Evolutionary conservation across 2,113 vertebrate genomes (phyloP).

Genomic region (Callionymus lyra): DNA sequence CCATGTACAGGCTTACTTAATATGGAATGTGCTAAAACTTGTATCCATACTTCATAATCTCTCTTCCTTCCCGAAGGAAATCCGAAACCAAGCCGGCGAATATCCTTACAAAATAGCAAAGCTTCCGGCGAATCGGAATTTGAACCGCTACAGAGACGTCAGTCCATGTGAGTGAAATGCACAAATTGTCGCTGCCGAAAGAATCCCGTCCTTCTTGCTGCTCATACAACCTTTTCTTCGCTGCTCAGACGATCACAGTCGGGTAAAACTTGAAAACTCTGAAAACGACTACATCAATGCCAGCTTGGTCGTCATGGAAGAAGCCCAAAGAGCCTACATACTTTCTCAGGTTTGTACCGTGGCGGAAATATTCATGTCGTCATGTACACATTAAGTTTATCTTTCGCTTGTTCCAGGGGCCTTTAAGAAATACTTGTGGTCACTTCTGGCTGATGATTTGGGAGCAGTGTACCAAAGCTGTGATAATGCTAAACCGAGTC

Average conservation of each 20-base stretch:
- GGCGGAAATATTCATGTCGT: not conserved
- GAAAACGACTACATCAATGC: conserved; percentile 98
- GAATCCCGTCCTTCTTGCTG: not conserved
- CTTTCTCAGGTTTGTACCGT: conserved; percentile 79
- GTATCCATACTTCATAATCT: conserved; percentile 1
- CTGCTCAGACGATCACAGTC: conserved; percentile 88
- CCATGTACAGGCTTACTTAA: no score
- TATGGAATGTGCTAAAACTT: not conserved
- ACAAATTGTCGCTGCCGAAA: not conserved
- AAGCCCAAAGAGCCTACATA: conserved; percentile 88
- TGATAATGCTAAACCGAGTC: conserved; percentile 95
- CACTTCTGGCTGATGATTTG: conserved; percentile 99
- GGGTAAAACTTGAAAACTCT: conserved; percentile 82
- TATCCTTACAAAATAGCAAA: conserved; percentile 88
- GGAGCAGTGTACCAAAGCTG: conserved; percentile 90
- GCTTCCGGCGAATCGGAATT: conserved; percentile 85
- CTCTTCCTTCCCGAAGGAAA: conserved; percentile 74
- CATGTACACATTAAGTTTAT: not conserved
- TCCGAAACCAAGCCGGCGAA: conserved; percentile 84
- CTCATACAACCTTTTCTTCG: not conserved
- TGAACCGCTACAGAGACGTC: conserved; percentile 97
- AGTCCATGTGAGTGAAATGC: conserved; percentile 86
- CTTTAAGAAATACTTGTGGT: conserved; percentile 90
- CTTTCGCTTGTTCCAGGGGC: conserved; percentile 69
- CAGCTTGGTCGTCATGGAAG: conserved; percentile 82